These are phyloP conservation scores for Orcinus orca DNA, from an alignment of 2,113 vertebrate genomes.

Conservation along the genomic window DNA sequence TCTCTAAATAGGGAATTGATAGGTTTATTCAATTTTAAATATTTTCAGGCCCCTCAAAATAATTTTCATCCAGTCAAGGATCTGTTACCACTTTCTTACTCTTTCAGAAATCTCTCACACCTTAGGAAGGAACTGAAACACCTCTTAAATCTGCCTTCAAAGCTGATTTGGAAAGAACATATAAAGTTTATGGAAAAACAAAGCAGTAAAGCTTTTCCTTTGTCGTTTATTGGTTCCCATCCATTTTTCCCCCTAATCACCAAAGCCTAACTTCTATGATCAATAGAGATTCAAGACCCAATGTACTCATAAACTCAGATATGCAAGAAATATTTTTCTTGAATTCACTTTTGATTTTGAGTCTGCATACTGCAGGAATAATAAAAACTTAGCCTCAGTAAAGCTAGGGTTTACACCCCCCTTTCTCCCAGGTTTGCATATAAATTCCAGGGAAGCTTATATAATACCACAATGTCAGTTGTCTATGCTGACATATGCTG, in stretches of 20 bases:
- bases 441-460: background rate
- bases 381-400: constrained; percentile 14
- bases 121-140: background rate
- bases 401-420: background rate
- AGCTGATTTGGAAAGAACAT: background rate
- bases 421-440: background rate
- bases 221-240: background rate
- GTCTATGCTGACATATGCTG: background rate
- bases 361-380: background rate
- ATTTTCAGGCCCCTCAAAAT: constrained; percentile 6
- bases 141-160: background rate
- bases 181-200: background rate
- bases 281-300: background rate
- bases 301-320: constrained; percentile 25
- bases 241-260: background rate
- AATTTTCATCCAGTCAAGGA: constrained; percentile 8
- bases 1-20: background rate
- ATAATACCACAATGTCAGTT: background rate
- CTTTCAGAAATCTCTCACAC: constrained; percentile 32
- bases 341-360: constrained; percentile 22
- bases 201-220: background rate
- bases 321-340: background rate
- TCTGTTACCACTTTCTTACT: background rate
- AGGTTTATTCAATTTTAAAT: constrained; percentile 40
- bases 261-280: background rate